Conservation (phyloP, 2,888 invertebrate species). For the Busseola fusca region DNA sequence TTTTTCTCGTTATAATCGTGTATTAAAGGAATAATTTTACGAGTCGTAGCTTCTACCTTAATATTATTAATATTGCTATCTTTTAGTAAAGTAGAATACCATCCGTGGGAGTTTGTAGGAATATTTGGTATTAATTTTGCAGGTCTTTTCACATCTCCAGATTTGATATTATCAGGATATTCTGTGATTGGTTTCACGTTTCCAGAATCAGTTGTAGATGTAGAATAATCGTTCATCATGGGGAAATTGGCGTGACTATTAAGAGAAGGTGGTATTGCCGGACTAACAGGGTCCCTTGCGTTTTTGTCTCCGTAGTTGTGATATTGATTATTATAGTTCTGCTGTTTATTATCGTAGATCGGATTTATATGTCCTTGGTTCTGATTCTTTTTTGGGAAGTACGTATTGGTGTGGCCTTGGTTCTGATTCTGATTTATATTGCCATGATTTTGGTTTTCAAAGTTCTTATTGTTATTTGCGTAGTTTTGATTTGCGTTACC, state of each 20-base stretch:
- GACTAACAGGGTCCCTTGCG: conserved; percentile 46
- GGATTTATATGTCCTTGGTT: conserved; percentile 51
- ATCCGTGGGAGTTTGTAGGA: conserved; percentile 85
- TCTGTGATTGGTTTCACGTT: conserved; percentile 73
- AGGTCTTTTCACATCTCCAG: conserved; percentile 73
- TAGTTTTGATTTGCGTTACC: conserved; percentile 5
- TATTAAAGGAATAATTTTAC: conserved; percentile 81
- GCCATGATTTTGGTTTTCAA: conserved; percentile 7
- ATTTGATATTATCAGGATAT: conserved; percentile 67
- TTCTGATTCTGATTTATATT: conserved; percentile 43
- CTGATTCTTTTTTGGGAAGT: conserved; percentile 47
- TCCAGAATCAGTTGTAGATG: conserved; percentile 54
- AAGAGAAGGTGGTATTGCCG: conserved; percentile 67
- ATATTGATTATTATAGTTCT: conserved; percentile 28
- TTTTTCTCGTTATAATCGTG: conserved; percentile 75
- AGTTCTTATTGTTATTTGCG: conserved; percentile 9
- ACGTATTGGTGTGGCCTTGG: conserved; percentile 42
- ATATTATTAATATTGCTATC: conserved; percentile 79
- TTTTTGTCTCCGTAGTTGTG: conserved; percentile 60
- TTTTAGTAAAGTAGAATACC: conserved; percentile 82
- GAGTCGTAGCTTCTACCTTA: conserved; percentile 80
- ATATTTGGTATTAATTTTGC: conserved; percentile 80
- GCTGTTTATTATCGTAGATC: conserved; percentile 47
- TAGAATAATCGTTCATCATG: conserved; percentile 76
- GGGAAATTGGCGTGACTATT: conserved; percentile 88